Percentiles rank a stretch among this genome's conserved stretches.
Evolutionary conservation across 2,797 vertebrate species (phyloP).

Genomic region (Manis crassicaudata): DNA sequence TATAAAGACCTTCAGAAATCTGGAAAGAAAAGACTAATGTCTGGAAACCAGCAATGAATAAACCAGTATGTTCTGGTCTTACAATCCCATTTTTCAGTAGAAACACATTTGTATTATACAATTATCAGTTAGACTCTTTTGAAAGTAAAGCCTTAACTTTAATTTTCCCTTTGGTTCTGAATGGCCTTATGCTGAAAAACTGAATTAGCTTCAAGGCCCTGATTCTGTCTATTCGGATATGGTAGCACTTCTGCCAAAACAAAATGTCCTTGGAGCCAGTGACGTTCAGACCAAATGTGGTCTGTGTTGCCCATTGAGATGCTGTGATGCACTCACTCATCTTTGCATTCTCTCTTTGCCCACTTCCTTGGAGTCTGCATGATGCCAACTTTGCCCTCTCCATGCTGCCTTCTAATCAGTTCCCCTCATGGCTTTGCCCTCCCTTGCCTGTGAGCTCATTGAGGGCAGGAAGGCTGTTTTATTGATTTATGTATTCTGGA

Average conservation of each 20-base stretch:
- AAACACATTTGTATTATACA: background rate
- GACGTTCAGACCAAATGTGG: background rate
- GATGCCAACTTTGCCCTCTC: background rate
- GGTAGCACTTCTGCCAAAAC: background rate
- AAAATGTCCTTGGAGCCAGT: background rate
- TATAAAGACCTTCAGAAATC: background rate
- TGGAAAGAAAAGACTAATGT: slow-evolving; percentile 8
- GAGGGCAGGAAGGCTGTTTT: rapidly evolving
- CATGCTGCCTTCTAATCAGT: background rate
- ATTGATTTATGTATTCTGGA: background rate
- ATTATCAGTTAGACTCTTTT: background rate
- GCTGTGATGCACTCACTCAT: rapidly evolving
- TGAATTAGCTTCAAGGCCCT: background rate
- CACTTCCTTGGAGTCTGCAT: background rate
- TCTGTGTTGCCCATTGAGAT: rapidly evolving
- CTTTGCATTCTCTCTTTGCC: background rate
- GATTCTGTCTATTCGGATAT: background rate
- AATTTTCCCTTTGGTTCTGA: background rate
- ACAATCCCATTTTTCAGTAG: background rate
- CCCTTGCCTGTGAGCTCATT: background rate
- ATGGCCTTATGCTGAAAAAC: background rate
- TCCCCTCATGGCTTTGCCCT: background rate
- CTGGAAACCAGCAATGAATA: background rate
- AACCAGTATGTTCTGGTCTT: background rate
- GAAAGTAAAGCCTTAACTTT: background rate